Evolutionary conservation across 2,113 vertebrate genomes (phyloP).

Genomic region (Rhizomys pruinosus): DNA sequence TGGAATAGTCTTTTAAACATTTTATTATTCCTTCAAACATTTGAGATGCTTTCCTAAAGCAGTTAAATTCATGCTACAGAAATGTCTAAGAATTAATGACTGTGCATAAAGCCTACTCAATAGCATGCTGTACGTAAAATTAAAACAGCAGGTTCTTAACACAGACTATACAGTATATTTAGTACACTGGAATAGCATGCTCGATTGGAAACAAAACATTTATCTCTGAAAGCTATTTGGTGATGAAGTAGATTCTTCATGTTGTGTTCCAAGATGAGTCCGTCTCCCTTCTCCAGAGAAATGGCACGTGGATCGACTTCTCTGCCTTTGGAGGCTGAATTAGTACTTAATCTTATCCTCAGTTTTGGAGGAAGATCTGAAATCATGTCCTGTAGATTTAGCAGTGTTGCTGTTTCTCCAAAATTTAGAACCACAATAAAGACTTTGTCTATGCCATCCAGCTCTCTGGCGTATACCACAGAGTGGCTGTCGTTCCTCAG

Average conservation of each 20-base stretch:
- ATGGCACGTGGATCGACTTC: constrained; percentile 83
- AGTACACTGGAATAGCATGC: constrained; percentile 92
- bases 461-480: constrained; percentile 92
- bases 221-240: constrained; percentile 78
- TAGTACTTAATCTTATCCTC: constrained; percentile 90
- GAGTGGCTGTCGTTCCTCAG: constrained; percentile 85
- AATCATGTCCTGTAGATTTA: constrained; percentile 87
- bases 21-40: constrained; percentile 66
- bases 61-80: constrained; percentile 1
- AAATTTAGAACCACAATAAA: constrained; percentile 96
- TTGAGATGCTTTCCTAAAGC: constrained; percentile 47
- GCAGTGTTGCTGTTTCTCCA: constrained; percentile 81
- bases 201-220: constrained; percentile 93
- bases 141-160: constrained; percentile 29
- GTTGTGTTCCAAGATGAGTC: constrained; percentile 91
- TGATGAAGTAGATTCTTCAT: constrained; percentile 85
- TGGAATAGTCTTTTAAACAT: constrained; percentile 29
- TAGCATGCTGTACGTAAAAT: not conserved
- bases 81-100: constrained; percentile 12
- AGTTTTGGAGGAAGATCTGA: constrained; percentile 86
- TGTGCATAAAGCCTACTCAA: not conserved
- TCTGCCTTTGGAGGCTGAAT: constrained; percentile 71
- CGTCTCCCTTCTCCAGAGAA: constrained; percentile 89
- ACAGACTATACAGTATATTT: constrained; percentile 87
- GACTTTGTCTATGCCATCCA: constrained; percentile 90